Evolutionary conservation across 2,888 invertebrate genomes (phyloP), one percentile per base, ranked within the genome.

Genomic region (Cetonia aurata): DNA sequence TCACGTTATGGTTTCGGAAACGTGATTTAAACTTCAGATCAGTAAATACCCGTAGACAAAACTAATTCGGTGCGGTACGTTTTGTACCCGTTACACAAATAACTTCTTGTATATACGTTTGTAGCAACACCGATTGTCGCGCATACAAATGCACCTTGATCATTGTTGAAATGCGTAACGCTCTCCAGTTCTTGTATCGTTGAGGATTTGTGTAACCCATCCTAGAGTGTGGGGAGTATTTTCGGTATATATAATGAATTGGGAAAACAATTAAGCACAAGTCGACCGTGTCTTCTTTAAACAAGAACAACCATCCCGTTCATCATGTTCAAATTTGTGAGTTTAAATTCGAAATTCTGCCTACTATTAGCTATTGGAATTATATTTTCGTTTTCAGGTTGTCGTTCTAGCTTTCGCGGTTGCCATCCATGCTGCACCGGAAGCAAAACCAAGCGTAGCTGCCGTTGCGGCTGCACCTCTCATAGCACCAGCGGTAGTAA

Each of bases 401-500:
- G 55, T 69, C 59, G 69, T 69, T 60, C 42, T 69, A 13, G 72
- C 77, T 67, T 72, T 77, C 25, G 74, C 75, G 15, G 31, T 77
- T 48, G 73, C 75, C 74, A 6, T 75, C 48, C 72, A 66, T 57
- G 79, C 79, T 37, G 76, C 75, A 69, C 77, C 79, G 70, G 77
- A 76, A 71, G 77, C 80, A 68, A 82, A 80, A 75, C 79, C 83
- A 82, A 67, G 85, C 73, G 86, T 84, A 50, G 57, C 56, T 17
- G 42, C 42, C 31, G 53, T 79, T 4, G 48, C 62, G 10, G 75
- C 79, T 57, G 82, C 80, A 6, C 78, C 79, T 15, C 77, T 76
- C 2, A 78, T 80, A 10, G 80, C 82, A 48, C 79, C 81, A 31
- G 80, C 80, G 15, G 73, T 89, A 75, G 89, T 90, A n/a, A 90